Evolutionary conservation across 2,888 invertebrate species (phyloP).

Genomic region (Stictocephala bisonia): DNA sequence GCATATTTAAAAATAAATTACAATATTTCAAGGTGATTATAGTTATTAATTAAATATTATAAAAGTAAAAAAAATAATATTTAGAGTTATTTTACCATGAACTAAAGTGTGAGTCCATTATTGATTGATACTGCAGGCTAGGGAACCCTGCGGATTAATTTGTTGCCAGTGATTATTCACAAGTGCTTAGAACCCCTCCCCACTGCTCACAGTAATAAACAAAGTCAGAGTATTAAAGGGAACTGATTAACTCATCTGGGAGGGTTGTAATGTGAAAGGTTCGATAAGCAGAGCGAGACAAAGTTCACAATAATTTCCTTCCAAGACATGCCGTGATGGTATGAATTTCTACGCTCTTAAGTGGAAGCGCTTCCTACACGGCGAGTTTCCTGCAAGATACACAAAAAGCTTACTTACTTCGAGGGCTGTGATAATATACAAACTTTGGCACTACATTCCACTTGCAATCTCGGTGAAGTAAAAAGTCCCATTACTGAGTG

Average conservation of each 20-base stretch:
- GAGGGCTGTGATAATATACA: constrained; percentile 35
- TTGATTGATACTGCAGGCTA: too few species aligned
- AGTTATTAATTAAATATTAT: too few species aligned
- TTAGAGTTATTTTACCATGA: too few species aligned
- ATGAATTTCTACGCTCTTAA: too few species aligned
- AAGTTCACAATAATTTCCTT: constrained; percentile 47
- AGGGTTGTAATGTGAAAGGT: background rate
- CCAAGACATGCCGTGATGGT: background rate
- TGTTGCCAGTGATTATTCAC: constrained; percentile 5
- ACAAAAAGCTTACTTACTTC: constrained; percentile 13
- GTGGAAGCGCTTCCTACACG: background rate
- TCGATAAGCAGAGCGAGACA: constrained; percentile 36
- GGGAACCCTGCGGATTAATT: background rate
- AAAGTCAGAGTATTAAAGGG: too few species aligned
- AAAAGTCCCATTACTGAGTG: constrained; percentile 51
- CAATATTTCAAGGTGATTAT: too few species aligned
- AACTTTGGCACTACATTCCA: constrained; percentile 40
- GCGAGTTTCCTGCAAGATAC: constrained; percentile 11
- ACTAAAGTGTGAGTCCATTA: too few species aligned
- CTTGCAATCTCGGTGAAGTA: constrained; percentile 46
- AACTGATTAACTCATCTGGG: constrained; percentile 28
- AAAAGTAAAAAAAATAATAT: too few species aligned
- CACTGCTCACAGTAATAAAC: constrained; percentile 8
- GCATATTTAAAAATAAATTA: too few species aligned
- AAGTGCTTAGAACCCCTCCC: background rate